Conservation (phyloP, 2,113 vertebrate species). For the Oreotrochilus melanogaster region DNA sequence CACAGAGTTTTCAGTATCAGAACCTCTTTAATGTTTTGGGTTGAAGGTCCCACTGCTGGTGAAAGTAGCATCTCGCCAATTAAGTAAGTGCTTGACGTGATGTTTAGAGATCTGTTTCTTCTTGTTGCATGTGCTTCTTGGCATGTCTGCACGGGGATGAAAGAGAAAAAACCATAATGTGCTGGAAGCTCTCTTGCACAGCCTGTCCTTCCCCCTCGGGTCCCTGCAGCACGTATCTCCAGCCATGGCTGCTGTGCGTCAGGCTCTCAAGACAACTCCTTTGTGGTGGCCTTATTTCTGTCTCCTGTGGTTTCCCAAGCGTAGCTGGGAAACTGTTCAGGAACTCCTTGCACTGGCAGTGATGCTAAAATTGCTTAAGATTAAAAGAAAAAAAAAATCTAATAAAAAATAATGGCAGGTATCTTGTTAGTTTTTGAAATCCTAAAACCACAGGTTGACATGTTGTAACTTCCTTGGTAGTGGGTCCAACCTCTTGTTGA, state of each 20-base stretch:
- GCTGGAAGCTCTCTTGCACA: background rate
- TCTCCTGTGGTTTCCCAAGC: background rate
- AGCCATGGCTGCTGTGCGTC: background rate
- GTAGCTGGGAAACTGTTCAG: background rate
- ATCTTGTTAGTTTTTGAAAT: background rate
- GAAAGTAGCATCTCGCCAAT: background rate
- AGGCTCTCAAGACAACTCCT: background rate
- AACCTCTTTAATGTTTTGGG: background rate
- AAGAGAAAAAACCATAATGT: background rate
- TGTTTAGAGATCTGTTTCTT: background rate
- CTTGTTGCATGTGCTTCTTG: fast-evolving
- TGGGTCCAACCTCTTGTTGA: background rate
- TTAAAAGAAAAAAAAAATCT: background rate
- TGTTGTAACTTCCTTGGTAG: background rate
- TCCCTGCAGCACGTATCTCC: background rate
- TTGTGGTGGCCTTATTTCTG: background rate
- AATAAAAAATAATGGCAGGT: background rate
- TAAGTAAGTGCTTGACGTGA: background rate
- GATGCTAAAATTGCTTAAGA: background rate
- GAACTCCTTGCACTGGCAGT: background rate
- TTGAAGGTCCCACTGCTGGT: background rate
- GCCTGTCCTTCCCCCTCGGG: background rate
- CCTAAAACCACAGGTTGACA: background rate
- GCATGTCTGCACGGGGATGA: background rate
- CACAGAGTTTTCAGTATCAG: background rate